Percentiles rank a stretch among this genome's conserved stretches.
phyloP scores from a whole-genome alignment of 2,113 vertebrate genomes.

The Colossoma macropomum region DNA sequence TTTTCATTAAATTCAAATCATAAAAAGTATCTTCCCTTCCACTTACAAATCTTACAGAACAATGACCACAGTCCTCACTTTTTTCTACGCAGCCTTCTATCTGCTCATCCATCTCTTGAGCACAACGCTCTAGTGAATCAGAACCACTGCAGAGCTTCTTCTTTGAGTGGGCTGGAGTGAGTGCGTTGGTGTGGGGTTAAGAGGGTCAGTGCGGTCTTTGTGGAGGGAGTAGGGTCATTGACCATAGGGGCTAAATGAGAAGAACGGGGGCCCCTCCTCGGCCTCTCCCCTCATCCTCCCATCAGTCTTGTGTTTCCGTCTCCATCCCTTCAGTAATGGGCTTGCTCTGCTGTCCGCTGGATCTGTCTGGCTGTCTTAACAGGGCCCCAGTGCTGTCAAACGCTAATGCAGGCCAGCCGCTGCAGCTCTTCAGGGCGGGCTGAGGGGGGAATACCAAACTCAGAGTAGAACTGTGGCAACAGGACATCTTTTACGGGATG shows the following conservation, averaged over 20 bases:
- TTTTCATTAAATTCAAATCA: too few species aligned
- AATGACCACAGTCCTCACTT: neutral
- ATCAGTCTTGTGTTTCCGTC: constrained; percentile 66
- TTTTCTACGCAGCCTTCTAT: constrained; percentile 21
- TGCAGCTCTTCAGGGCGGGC: neutral
- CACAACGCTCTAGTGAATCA: constrained; percentile 46
- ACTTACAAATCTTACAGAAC: neutral
- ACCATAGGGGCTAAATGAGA: constrained; percentile 59
- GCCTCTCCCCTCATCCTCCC: constrained; percentile 54
- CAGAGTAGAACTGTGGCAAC: neutral
- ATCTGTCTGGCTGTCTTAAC: constrained; percentile 63
- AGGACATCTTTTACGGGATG: neutral
- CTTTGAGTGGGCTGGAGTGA: constrained; percentile 19
- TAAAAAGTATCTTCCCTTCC: neutral
- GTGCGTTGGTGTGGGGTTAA: constrained; percentile 26
- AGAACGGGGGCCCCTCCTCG: constrained; percentile 58
- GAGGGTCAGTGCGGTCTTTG: constrained; percentile 35
- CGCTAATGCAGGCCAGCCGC: constrained; percentile 53
- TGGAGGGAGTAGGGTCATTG: constrained; percentile 30
- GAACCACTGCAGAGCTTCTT: constrained; percentile 31
- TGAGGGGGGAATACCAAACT: neutral
- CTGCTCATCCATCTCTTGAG: constrained; percentile 38
- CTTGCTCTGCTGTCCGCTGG: constrained; percentile 65
- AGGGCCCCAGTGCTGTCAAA: constrained; percentile 63
- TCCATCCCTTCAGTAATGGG: constrained; percentile 61